Percentiles rank a stretch among this genome's conserved stretches.
These are phyloP conservation scores for Psilopogon haemacephalus DNA, from an alignment of 2,113 vertebrate species.

Conservation along the genomic window DNA sequence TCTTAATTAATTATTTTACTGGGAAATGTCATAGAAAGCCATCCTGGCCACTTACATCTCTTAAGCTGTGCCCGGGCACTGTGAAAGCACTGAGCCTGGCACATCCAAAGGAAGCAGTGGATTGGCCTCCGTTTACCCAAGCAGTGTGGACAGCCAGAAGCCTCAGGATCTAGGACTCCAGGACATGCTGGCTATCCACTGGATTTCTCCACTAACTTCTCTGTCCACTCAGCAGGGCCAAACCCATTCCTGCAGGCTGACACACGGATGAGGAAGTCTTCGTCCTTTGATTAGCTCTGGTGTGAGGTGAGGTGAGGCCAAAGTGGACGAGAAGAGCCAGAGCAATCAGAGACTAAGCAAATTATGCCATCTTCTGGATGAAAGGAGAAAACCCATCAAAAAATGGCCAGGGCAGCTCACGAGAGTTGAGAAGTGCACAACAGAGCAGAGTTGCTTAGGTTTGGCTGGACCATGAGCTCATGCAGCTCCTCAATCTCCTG, in stretches of 20 bases:
- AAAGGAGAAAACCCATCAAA: background rate
- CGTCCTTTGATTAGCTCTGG: background rate
- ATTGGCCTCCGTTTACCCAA: background rate
- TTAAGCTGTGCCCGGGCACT: background rate
- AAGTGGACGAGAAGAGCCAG: background rate
- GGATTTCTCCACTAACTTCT: background rate
- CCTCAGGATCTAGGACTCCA: rapidly evolving
- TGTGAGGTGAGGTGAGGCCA: background rate
- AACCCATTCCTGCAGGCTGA: background rate
- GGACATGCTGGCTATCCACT: rapidly evolving
- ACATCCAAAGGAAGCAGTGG: background rate
- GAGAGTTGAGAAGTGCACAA: background rate
- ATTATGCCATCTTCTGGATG: conserved; percentile 31
- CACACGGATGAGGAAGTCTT: background rate
- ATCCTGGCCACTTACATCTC: background rate
- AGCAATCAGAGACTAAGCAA: background rate
- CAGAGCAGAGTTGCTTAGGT: background rate
- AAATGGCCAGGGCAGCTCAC: rapidly evolving
- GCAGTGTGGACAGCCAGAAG: background rate
- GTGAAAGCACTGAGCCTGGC: background rate
- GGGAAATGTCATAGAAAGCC: background rate
- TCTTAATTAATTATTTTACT: background rate
- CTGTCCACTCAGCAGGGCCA: background rate
- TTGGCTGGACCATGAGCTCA: background rate
- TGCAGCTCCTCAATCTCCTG: background rate